Evolutionary conservation across 2,113 vertebrate genomes (phyloP), one percentile per base, ranked within the genome.

Genomic region (Engystomops pustulosus): DNA sequence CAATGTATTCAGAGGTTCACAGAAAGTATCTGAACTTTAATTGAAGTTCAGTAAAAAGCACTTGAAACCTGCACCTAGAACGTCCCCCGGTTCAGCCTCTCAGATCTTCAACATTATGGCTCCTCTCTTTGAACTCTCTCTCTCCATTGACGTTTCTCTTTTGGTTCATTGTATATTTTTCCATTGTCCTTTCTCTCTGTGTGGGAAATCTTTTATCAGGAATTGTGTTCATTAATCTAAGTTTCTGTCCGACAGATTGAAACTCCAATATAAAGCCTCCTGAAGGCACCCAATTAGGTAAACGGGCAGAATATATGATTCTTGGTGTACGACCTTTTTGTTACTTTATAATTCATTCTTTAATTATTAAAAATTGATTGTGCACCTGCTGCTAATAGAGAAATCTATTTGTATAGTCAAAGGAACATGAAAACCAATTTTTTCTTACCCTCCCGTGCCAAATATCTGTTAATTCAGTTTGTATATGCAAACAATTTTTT

Each of bases 181-280:
- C n/a, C 75, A 60, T 78, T 78, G 75, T 78, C 32, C 53, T 15
- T 41, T 60, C 60, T 58, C 69, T 45, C 47, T 58, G 53, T 78
- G 32, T 38, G 34, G 32, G 51, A 41, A 58, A 25, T 38, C 34
- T 78, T 38, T 58, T 60, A 58, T 60, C 9, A 23, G 32, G 12
- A 78, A 41, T 78, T 27, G 23, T 58, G 60, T 78, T 78, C 12
- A 58, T 58, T 60, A 41, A 55, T 38, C 49, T 8, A 25, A 41
- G n/a, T 25, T 58, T 32, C 51, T 58, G 32, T 15, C 30, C 8
- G 75, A 6, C 12, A 34, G 34, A 78, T 41, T 78, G 51, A n/a
- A 58, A 6, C 20, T 38, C n/a, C 51, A 41, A 58, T 34, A 55
- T 25, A 23, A 6, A 25, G n/a, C 17, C 75, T 27, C 32, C 51